phyloP scores from a whole-genome alignment of 2,797 vertebrate species.

The Sebastes elongatus region DNA sequence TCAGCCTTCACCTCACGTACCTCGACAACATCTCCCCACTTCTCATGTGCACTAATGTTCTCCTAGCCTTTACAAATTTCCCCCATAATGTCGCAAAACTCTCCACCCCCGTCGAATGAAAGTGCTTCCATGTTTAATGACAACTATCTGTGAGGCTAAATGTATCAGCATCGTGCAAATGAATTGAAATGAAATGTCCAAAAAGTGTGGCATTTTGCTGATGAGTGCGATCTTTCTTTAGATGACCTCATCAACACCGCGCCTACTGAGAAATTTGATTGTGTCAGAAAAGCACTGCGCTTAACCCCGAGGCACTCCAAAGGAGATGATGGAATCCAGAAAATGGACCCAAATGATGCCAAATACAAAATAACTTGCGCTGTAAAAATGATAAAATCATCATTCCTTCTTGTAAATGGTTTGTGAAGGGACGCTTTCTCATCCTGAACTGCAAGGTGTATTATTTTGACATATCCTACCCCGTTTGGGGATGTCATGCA shows the following conservation, averaged over 20 bases:
- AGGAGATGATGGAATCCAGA: background rate
- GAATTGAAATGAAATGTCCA: constrained; percentile 45
- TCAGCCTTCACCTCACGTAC: constrained; percentile 22
- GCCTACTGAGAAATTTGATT: constrained; percentile 19
- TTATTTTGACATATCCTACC: background rate
- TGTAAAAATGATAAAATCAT: background rate
- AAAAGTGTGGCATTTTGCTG: constrained; percentile 34
- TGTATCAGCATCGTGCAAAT: constrained; percentile 9
- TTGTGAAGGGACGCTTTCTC: background rate
- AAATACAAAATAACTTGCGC: background rate
- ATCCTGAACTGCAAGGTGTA: background rate
- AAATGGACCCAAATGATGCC: background rate
- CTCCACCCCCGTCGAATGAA: background rate
- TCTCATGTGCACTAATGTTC: background rate
- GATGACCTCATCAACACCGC: constrained; percentile 54
- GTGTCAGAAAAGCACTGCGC: background rate
- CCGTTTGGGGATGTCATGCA: background rate
- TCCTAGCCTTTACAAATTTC: background rate
- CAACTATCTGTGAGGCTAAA: constrained; percentile 18
- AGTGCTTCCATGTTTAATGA: background rate
- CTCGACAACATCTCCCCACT: background rate
- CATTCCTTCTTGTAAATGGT: background rate
- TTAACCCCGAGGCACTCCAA: constrained; percentile 9
- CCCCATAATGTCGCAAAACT: background rate
- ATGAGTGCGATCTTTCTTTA: constrained; percentile 34